A percentile compares a stretch with the other conserved stretches of the same genome.
Conservation (phyloP, 30 jellyfish, hydroid and myxozoan species). For the Hydractinia echinata region DNA sequence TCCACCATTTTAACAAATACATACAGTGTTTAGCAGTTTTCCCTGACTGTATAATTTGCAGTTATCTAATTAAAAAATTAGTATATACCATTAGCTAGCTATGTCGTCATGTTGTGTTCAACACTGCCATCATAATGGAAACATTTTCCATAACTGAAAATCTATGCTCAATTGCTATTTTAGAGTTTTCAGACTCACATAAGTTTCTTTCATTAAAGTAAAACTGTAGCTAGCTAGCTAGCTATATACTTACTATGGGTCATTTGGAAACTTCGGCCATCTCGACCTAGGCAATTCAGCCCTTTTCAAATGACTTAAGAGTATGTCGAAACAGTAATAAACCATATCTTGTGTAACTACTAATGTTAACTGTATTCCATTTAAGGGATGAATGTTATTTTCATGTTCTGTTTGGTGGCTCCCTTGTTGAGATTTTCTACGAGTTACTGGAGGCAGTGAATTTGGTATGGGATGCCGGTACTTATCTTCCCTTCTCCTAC, state of each 20-base stretch:
- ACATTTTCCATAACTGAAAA: no score
- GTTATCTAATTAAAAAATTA: no score
- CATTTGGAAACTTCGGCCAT: constrained; percentile 82
- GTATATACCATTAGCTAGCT: no score
- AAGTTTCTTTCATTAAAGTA: no score
- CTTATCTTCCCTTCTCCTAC: constrained; percentile 37
- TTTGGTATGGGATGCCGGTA: constrained; percentile 12
- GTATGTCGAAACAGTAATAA: constrained; percentile 82
- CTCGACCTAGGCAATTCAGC: constrained; percentile 49
- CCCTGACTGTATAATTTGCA: no score
- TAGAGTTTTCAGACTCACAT: no score
- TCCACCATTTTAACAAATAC: no score
- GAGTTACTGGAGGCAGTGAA: not conserved
- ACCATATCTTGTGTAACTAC: constrained; percentile 78
- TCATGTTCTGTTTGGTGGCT: constrained; percentile 10
- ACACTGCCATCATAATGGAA: no score
- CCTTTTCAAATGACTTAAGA: constrained; percentile 68
- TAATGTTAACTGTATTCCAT: constrained; percentile 41
- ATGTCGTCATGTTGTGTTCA: no score
- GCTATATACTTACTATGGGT: constrained; percentile 85
- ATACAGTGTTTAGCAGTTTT: no score
- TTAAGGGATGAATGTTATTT: constrained; percentile 5
- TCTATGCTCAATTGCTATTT: no score
- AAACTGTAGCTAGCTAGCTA: no score
- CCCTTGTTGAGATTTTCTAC: constrained; percentile 28